Evolutionary conservation across 1,140 invertebrate species (phyloP), one percentile per base, ranked within the genome.

Genomic region (Oncopeltus fasciatus): DNA sequence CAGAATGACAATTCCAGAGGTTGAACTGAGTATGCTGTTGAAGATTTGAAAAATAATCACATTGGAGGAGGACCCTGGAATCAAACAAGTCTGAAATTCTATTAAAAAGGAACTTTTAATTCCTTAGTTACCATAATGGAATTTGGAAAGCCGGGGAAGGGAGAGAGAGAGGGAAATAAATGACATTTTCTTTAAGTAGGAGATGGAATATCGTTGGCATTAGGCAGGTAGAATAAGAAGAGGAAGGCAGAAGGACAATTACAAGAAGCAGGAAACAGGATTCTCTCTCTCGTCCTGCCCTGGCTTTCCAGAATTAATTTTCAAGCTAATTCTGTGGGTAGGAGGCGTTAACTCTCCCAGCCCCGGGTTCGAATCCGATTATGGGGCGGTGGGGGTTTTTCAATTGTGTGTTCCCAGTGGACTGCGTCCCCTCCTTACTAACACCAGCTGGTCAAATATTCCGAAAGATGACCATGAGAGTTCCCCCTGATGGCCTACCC

Each of bases 91-190:
- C 24, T 2, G 24, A 24, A 24, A 53, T 53, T 53, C 49, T 14
- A 53, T 53, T 53, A 53, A 53, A 53, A 53, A 53, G 49, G 20
- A 53, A 53, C 21, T 53, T 21, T n/a, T 24, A 53, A 27, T 53
- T 53, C 24, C 49, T 53, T 53, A 53, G 49, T 53, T 53, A 53
- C 21, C 49, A 53, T 53, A 53, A 53, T 53, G 49, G 49, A 53
- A 53, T 53, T 24, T 53, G 14, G 49, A 53, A 8, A 38, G 5
- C 5, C 5, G 14, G 14, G 31, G 5, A 38, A 14, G 14, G 12
- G 49, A 21, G 49, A 27, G 49, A 24, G 47, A 53, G 49, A 53
- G 5, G 5, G 14, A 24, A 53, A 53, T 53, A 53, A 53, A 53
- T 53, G 49, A 24, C 49, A 53, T 53, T 53, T 53, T 24, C 18